phyloP scores from a whole-genome alignment of 2,888 invertebrate species.

The Drosophila austrosaltans region DNA sequence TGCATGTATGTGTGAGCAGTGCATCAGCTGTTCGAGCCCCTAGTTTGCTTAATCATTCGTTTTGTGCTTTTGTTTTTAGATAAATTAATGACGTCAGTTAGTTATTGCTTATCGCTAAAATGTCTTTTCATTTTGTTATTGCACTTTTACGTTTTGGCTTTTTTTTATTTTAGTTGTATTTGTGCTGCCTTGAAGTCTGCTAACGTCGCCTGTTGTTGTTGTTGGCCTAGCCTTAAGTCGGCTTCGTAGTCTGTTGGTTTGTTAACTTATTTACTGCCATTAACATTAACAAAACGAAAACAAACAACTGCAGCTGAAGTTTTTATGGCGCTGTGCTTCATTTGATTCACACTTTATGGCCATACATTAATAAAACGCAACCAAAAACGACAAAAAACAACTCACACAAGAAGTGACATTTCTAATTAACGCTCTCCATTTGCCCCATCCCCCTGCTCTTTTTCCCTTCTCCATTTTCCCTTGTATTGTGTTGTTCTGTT shows the following conservation, averaged over 20 bases:
- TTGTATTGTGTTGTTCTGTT: constrained; percentile 16
- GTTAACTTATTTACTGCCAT: constrained; percentile 27
- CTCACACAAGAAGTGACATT: constrained; percentile 40
- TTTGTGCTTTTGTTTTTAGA: neutral
- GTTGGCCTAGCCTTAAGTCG: constrained; percentile 16
- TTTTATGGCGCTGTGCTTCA: constrained; percentile 12
- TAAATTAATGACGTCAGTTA: constrained; percentile 20
- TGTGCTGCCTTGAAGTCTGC: constrained; percentile 39
- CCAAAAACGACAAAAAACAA: constrained; percentile 4
- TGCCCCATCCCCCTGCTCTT: neutral
- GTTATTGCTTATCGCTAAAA: constrained; percentile 24
- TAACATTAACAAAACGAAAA: constrained; percentile 15
- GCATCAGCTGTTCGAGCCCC: constrained; percentile 6
- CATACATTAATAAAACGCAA: constrained; percentile 23
- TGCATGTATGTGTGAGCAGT: neutral
- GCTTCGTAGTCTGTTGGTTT: constrained; percentile 11
- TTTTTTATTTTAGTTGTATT: neutral
- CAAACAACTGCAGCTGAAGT: constrained; percentile 23
- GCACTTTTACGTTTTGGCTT: constrained; percentile 18
- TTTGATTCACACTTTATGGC: constrained; percentile 6
- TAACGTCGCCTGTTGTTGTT: constrained; percentile 3
- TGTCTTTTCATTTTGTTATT: constrained; percentile 23
- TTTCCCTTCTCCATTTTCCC: neutral
- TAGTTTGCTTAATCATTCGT: constrained; percentile 31
- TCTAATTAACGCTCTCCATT: constrained; percentile 29